Evolutionary conservation across 2,888 invertebrate genomes (phyloP), one percentile per base, ranked within the genome.

Genomic region (Drosophila acutilabella): DNA sequence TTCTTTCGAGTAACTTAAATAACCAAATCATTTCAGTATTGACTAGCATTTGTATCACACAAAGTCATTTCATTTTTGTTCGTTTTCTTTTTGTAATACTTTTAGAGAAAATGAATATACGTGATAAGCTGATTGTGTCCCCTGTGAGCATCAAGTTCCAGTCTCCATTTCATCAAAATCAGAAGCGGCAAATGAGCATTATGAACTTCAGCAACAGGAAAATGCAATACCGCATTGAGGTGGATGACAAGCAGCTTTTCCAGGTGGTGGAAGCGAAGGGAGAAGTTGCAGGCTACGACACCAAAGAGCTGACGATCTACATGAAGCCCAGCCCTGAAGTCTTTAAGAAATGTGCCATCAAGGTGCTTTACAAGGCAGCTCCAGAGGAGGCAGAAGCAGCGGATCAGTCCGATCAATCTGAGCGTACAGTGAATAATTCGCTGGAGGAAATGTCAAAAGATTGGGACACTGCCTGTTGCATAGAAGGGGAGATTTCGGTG

Each of bases 281-380:
- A 2, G 5, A 1, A 1, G 8, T 81, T 4, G 10, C n/a, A 0
- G 48, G 40, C 0, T 80, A 53, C 30, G 50, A 65, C 10, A 80
- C 75, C 30, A 52, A 16, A 10, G 83, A 80, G 16, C n/a, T 82
- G n/a, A 57, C 5, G n/a, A 23, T 82, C 4, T n/a, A 44, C 5
- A 52, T 81, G 47, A 18, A 44, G n/a, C 62, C 80, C 0, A 8
- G 48, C 1, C 0, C 0, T 0, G 4, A 2, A 1, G 54, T 51
- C 6, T 33, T 51, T 14, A 4, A 38, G 2, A 7, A 1, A 0
- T 30, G 44, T 36, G 14, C 3, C 0, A 1, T 80, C 8, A 41
- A 1, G 8, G 41, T 80, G 0, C 56, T 16, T 7, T 52, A 67
- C 23, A 45, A 7, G 6, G 4, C 16, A 0, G 47, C 13, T 1